Evolutionary conservation across 2,888 invertebrate species (phyloP), one percentile per base, ranked within the genome.

Genomic region (Coleophora flavipennella): DNA sequence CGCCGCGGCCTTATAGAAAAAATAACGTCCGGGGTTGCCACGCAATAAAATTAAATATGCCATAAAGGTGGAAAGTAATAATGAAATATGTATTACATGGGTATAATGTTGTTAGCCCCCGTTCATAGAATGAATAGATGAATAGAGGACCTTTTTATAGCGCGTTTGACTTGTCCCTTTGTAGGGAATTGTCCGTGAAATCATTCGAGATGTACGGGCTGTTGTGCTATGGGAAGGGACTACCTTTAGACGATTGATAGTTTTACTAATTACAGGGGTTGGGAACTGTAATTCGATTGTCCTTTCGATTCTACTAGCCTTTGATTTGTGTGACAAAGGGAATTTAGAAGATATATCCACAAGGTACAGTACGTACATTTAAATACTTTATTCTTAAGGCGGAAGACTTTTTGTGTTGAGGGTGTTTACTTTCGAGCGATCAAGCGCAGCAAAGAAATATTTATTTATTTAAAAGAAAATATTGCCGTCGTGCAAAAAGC

Each of bases 21-120:
- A 70, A 67, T 67, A 66, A 67, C 56, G 56, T 59, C 59, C 71
- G 62, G 76, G 76, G 73, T 65, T 76, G 75, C 76, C 53, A 62
- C 46, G 55, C 67, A 62, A 80, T 80, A 81, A 83, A 83, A 81
- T 78, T 71, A 79, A 79, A 79, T 66, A 71, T 62, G 53, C 68
- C 65, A 79, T 79, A 78, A 78, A 76, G 79, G 78, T 75, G 62
- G 67, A 68, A 67, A 72, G 75, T 77, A 79, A 81, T 81, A 79
- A 81, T 83, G 80, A 81, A 83, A 83, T 81, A 83, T 83, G 81
- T 84, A 83, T 84, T 76, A 84, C 83, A 84, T 66, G 77, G 68
- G 76, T 78, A 84, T 83, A 80, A 83, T 79, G 81, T 81, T 83
- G 84, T 83, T 80, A 80, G 77, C 66, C 70, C 67, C 75, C 67